Evolutionary conservation across 2,113 vertebrate genomes (phyloP).

Genomic region (Rousettus leschenaultii): DNA sequence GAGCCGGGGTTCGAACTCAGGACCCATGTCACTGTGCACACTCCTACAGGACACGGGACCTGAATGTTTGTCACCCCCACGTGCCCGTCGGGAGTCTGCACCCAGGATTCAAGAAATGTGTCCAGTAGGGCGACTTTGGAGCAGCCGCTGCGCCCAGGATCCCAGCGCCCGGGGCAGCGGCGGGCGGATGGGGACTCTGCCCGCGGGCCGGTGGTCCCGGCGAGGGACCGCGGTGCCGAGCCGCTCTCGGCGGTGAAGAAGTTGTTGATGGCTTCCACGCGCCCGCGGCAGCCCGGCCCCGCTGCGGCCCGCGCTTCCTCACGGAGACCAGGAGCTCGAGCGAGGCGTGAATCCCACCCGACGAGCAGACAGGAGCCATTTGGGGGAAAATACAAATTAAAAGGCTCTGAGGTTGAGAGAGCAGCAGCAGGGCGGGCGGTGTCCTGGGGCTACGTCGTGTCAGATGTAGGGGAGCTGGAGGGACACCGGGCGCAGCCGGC

Average conservation of each 20-base stretch:
- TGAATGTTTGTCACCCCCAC: not conserved
- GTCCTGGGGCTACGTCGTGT: not conserved
- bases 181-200: not conserved
- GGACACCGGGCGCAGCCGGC: not conserved
- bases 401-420: not conserved
- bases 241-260: not conserved
- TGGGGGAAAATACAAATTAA: conserved; percentile 37
- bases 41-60: not conserved
- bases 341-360: conserved; percentile 47
- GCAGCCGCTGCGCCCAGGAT: not conserved
- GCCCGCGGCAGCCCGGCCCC: not conserved
- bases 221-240: not conserved
- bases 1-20: not conserved
- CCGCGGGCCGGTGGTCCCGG: not conserved
- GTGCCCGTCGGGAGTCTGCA: not conserved
- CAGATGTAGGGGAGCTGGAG: not conserved
- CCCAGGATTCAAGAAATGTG: not conserved
- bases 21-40: not conserved
- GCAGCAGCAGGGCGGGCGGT: conserved; percentile 3
- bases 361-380: not conserved
- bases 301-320: not conserved
- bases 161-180: not conserved
- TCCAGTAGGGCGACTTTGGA: not conserved
- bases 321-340: conserved; percentile 38
- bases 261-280: conserved; percentile 32